A percentile compares a stretch with the other conserved stretches of the same genome.
Evolutionary conservation across 2,113 vertebrate species (phyloP).

Genomic region (Scalopus aquaticus): DNA sequence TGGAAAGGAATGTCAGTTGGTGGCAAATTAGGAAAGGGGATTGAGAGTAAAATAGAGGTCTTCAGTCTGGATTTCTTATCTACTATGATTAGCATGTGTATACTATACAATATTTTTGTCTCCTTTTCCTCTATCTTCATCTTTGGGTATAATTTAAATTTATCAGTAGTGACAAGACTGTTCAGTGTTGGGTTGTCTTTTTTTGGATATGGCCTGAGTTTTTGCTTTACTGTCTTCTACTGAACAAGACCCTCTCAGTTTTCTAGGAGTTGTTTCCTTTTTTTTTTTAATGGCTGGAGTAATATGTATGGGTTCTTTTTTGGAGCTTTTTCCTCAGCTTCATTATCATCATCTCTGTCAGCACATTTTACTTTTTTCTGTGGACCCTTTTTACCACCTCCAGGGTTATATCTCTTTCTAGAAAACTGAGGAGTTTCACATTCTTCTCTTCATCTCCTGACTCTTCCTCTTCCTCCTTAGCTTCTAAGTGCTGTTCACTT

Average conservation of each 20-base stretch:
- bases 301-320: constrained; percentile 64
- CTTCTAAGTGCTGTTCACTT: not conserved
- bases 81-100: no score
- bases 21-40: not conserved
- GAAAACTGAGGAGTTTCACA: not conserved
- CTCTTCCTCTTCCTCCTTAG: not conserved
- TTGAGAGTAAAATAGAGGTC: constrained; percentile 15
- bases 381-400: not conserved
- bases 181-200: constrained; percentile 84
- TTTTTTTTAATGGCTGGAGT: constrained; percentile 69
- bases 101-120: not conserved
- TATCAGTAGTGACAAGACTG: not conserved
- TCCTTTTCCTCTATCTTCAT: constrained; percentile 9
- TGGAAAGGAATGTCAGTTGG: not conserved
- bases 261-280: constrained; percentile 81
- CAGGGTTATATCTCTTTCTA: not conserved
- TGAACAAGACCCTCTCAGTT: constrained; percentile 82
- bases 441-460: not conserved
- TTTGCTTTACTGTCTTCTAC: constrained; percentile 89
- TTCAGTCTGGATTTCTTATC: not conserved
- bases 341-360: constrained; percentile 69
- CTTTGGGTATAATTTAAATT: constrained; percentile 1
- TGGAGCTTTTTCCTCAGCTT: constrained; percentile 79
- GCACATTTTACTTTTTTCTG: constrained; percentile 1
- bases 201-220: constrained; percentile 85